Evolutionary conservation across 2,797 vertebrate genomes (phyloP), one percentile per base, ranked within the genome.

Genomic region (Capromys pilorides): DNA sequence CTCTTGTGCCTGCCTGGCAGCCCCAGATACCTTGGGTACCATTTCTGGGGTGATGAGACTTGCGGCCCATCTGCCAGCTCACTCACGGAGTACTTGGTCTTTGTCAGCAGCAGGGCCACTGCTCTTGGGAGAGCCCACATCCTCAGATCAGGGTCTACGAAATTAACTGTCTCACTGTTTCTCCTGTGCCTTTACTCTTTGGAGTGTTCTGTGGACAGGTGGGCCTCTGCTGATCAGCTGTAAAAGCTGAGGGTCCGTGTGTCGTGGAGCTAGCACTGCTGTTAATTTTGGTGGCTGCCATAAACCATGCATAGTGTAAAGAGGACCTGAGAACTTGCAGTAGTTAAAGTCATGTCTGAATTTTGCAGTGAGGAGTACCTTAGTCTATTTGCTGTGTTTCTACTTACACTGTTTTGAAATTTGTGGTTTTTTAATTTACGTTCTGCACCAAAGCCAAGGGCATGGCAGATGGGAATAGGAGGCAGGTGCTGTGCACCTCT

Each of bases 381-480:
- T 21, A 79, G 45, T 79, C 31, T 54, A 16, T 78, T 78, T 33
- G 49, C 18, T 54, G 8, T 79, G 49, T 79, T 79, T 54, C 49
- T 28, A n/a, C 2, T 54, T 54, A 79, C n/a, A 54, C 45, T 51
- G 28, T 54, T 79, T 79, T 51, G 7, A 16, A 28, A 31, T 82
- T 54, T 59, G 24, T 73, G 45, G 36, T 79, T 11, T 49, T 79
- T 79, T 21, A 79, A 54, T 79, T 79, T 79, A 79, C 21, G 28
- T 54, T 79, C 36, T 14, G 12, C 11, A 49, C 18, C 1, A 6
- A n/a, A 79, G 78, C 62, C 8, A 45, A 11, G 36, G 5, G 22
- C 0, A 2, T 3, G 12, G 54, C 57, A 24, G 64, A 2, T 11
- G 10, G n/a, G 41, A 21, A 7, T 5, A 24, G 1, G 49, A 45